phyloP scores from a whole-genome alignment of 30 jellyfish, hydroid and myxozoan genomes.

The Chrysaora quinquecirrha region DNA sequence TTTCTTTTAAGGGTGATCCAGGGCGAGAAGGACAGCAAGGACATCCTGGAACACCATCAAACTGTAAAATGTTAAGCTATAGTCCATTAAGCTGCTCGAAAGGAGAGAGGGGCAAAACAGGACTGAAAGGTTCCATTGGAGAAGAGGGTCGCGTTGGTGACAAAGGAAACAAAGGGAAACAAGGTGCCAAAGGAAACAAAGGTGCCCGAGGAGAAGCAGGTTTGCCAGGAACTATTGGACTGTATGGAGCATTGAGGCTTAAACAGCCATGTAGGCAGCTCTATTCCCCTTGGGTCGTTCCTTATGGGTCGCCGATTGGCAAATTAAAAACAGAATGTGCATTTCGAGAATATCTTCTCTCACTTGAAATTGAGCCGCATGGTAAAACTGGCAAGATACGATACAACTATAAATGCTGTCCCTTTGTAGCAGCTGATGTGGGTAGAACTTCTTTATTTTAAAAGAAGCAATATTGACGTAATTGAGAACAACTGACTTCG shows the following conservation, averaged over 20 bases:
- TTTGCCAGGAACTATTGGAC: slow-evolving; percentile 55
- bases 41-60: slow-evolving; percentile 56
- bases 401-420: slow-evolving; percentile 60
- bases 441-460: not conserved
- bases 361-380: slow-evolving; percentile 40
- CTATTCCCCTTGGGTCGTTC: slow-evolving; percentile 50
- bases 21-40: slow-evolving; percentile 71
- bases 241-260: slow-evolving; percentile 47
- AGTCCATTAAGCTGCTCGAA: slow-evolving; percentile 19
- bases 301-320: slow-evolving; percentile 53
- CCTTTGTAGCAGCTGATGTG: slow-evolving; percentile 51
- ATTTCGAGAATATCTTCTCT: slow-evolving; percentile 40
- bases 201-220: slow-evolving; percentile 58
- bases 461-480: no score
- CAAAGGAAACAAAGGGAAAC: slow-evolving; percentile 30
- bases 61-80: slow-evolving; percentile 20
- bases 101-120: slow-evolving; percentile 40
- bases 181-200: slow-evolving; percentile 38
- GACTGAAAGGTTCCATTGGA: slow-evolving; percentile 49
- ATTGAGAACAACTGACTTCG: no score
- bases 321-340: slow-evolving; percentile 50
- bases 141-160: slow-evolving; percentile 43
- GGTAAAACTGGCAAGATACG: slow-evolving; percentile 23
- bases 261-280: slow-evolving; percentile 47
- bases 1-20: slow-evolving; percentile 40